A percentile compares a stretch with the other conserved stretches of the same genome.
Evolutionary conservation across 2,797 vertebrate genomes (phyloP).

Genomic region (Todus mexicanus): DNA sequence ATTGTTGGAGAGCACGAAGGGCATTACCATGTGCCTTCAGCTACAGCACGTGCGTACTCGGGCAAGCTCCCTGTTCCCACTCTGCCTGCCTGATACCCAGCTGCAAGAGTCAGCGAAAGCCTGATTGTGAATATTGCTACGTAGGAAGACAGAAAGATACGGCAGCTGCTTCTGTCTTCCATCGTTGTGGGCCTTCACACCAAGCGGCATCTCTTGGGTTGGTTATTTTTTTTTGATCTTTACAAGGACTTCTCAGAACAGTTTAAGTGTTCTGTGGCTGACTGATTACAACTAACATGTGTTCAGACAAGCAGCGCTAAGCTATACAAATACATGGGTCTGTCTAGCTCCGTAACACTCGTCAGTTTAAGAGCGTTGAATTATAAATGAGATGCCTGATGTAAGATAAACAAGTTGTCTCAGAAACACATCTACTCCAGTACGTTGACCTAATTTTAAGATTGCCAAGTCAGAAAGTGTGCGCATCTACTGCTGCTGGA

Average conservation of each 20-base stretch:
- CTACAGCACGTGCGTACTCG: rapidly evolving
- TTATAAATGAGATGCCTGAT: neutral
- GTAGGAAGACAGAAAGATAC: rapidly evolving
- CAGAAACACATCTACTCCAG: neutral
- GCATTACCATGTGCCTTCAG: neutral
- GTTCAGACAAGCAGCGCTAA: neutral
- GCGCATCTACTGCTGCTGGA: neutral
- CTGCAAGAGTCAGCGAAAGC: neutral
- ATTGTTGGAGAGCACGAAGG: neutral
- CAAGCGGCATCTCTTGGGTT: neutral
- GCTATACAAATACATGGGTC: neutral
- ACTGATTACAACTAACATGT: neutral
- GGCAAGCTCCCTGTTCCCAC: neutral
- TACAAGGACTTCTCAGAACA: neutral
- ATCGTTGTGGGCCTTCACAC: neutral
- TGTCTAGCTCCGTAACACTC: neutral
- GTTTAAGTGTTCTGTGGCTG: neutral
- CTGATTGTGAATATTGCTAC: rapidly evolving
- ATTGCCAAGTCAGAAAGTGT: neutral
- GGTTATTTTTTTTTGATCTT: neutral
- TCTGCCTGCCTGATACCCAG: neutral
- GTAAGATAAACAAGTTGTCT: neutral
- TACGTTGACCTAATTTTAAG: neutral
- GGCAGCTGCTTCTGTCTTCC: neutral
- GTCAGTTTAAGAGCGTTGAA: neutral